These are phyloP conservation scores for Pseudomyrmex concolor DNA, from an alignment of 1,140 invertebrate species.

Conservation along the genomic window DNA sequence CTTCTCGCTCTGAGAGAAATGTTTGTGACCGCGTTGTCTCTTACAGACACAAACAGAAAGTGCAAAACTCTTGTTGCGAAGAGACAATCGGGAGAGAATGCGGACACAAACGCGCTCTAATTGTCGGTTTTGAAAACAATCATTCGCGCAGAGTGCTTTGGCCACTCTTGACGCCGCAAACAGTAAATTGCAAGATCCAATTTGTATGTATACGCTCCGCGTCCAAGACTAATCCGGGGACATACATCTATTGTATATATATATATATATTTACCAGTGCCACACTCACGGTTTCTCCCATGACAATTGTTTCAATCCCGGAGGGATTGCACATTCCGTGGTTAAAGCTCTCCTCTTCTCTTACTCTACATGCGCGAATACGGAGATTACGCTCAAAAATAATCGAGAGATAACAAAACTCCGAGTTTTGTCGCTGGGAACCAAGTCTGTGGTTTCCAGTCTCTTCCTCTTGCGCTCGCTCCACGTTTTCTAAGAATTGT, in stretches of 20 bases:
- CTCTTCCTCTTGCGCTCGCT: too few relatives aligned
- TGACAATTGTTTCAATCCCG: conserved; percentile 8
- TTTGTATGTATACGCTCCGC: conserved; percentile 24
- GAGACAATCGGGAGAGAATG: not conserved
- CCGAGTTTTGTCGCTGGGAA: too few relatives aligned
- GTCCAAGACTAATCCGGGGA: conserved; percentile 3
- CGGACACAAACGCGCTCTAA: conserved; percentile 22
- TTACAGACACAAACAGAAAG: conserved; percentile 25
- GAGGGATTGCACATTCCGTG: not conserved
- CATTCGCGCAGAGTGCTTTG: not conserved
- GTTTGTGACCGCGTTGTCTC: not conserved
- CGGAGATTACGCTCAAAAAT: not conserved
- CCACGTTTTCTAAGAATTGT: not conserved
- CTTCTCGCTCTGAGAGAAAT: not conserved
- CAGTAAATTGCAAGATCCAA: conserved; percentile 26
- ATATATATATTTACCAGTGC: conserved; percentile 10
- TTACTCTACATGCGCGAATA: not conserved
- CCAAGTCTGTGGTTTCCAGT: too few relatives aligned
- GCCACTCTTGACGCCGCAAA: conserved; percentile 15
- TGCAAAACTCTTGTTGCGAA: not conserved
- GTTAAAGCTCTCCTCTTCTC: not conserved
- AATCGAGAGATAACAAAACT: too few relatives aligned
- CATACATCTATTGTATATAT: not conserved
- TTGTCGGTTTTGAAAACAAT: conserved; percentile 32
- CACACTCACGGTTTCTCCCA: conserved; percentile 23